Base-by-base conservation (phyloP, 2,797 vertebrate genomes). In the Alauda arvensis region DNA sequence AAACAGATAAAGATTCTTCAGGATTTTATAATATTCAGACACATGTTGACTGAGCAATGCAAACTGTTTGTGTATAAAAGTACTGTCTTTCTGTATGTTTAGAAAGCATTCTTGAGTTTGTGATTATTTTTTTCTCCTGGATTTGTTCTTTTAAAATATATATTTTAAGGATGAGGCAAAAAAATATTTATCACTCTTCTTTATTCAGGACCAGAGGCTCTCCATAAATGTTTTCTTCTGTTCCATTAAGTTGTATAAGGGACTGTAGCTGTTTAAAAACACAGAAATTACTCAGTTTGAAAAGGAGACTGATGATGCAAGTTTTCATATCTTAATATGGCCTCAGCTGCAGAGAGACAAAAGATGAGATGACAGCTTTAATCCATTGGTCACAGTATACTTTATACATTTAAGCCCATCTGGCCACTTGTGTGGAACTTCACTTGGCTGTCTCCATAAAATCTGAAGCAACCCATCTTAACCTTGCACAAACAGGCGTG, bases 321-420 rank as follows among this genome's bases (percentile, higher is more conserved):
- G 88, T 95, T 93, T 94, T 91, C 91, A 62, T 93, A 86, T 96
- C 92, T 94, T 88, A 93, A 87, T 89, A 86, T 40, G 69, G 88
- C 40, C 92, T 96, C 94, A 96, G 94, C 96, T 96, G 95, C 91
- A 83, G 49, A 25, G 51, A 94, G 77, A 95, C 88, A 95, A 90
- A 94, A 93, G 86, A 93, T 56, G 78, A 93, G 86, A 80, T 48
- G 89, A 95, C 93, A 95, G 88, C 93, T 97, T 95, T 96, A 98
- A 98, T 97, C 95, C 97, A 98, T 98, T 98, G 95, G 98, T 98
- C 97, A 97, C 96, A 97, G 96, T 79, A 24, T 59, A 94, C 95
- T 97, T 95, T 89, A 95, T 92, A 96, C 83, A 25, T 94, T 95
- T 95, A 96, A 97, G 92, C 80, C 96, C 95, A 97, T 98, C 97